Evolutionary conservation across 2,888 invertebrate genomes (phyloP).

Genomic region (Sesia bembeciformis): DNA sequence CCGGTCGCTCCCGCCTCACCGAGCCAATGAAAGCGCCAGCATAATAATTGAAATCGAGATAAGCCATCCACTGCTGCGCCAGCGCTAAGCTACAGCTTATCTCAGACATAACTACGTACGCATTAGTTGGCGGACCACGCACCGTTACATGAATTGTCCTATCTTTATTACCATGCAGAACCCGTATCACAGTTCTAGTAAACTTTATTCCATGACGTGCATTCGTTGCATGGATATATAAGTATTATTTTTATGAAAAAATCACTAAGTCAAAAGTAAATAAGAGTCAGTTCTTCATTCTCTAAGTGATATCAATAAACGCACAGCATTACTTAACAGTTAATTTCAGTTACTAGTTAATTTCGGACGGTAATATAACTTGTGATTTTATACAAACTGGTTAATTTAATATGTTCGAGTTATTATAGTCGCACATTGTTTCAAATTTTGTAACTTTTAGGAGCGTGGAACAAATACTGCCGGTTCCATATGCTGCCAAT

Average conservation of each 20-base stretch:
- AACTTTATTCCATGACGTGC: too few species aligned
- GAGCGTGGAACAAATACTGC: slow-evolving; percentile 29
- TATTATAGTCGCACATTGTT: slow-evolving; percentile 3
- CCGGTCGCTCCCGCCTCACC: slow-evolving; percentile 30
- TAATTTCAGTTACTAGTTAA: slow-evolving; percentile 1
- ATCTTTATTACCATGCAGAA: slow-evolving; percentile 50
- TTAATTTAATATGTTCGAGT: not conserved
- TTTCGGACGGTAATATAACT: too few species aligned
- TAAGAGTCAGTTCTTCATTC: too few species aligned
- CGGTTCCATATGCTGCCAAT: slow-evolving; percentile 55
- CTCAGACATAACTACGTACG: slow-evolving; percentile 52
- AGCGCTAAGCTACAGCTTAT: slow-evolving; percentile 64
- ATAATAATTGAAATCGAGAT: slow-evolving; percentile 73
- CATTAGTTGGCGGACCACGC: slow-evolving; percentile 52
- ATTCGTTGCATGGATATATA: too few species aligned
- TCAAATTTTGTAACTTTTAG: slow-evolving; percentile 23
- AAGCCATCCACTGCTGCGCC: slow-evolving; percentile 63
- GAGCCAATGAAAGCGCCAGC: slow-evolving; percentile 64
- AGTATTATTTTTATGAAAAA: too few species aligned
- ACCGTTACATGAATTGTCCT: slow-evolving; percentile 46
- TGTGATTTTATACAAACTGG: not conserved
- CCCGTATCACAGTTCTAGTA: slow-evolving; percentile 5
- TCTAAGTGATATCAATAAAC: too few species aligned
- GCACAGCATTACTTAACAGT: too few species aligned
- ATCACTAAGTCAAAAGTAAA: too few species aligned